phyloP scores from a whole-genome alignment of 2,113 vertebrate genomes.

The Canis aureus region DNA sequence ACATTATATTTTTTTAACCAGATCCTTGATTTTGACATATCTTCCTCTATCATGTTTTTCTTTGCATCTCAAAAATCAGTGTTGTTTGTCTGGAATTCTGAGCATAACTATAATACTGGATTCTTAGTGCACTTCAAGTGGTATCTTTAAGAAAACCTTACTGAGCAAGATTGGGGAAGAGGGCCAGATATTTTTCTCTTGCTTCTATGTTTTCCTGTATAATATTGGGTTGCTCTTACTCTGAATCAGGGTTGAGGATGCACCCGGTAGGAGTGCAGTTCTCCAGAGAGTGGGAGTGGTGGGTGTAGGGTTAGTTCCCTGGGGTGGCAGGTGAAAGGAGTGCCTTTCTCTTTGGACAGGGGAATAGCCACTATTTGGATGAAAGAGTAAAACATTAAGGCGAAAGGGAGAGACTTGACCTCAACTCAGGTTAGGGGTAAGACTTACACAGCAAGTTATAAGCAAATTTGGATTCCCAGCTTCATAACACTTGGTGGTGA shows the following conservation, averaged over 20 bases:
- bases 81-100: conserved; percentile 7
- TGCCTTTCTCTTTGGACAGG: background rate
- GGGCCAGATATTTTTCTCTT: background rate
- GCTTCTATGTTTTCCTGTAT: background rate
- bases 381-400: background rate
- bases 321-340: background rate
- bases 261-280: background rate
- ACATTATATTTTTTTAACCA: background rate
- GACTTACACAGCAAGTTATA: background rate
- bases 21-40: background rate
- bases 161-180: background rate
- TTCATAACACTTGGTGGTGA: conserved; percentile 1
- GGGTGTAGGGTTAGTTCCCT: background rate
- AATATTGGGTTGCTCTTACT: background rate
- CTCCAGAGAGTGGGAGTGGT: background rate
- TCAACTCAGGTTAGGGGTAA: background rate
- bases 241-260: background rate
- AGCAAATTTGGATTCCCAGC: background rate
- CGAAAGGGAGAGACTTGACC: background rate
- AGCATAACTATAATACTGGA: background rate
- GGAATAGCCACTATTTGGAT: background rate
- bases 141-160: background rate
- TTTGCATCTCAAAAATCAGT: conserved; percentile 14
- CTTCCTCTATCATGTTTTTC: background rate
- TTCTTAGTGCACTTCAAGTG: background rate